These are phyloP conservation scores for Ceratosolen solmsi DNA, from an alignment of 1,140 invertebrate genomes.

Conservation along the genomic window DNA sequence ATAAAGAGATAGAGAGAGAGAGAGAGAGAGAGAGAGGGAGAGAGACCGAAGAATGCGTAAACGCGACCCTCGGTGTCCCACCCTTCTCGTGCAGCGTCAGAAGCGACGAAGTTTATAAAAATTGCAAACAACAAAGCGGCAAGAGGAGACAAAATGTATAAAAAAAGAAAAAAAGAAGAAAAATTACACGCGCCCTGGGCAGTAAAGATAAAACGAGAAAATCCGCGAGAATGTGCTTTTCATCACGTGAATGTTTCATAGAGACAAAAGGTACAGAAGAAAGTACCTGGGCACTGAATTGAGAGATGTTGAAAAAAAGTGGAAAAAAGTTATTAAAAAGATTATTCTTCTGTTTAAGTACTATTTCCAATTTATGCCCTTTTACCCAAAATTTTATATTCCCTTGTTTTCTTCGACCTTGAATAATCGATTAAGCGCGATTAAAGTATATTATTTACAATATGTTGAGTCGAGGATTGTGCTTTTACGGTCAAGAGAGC, in stretches of 20 bases:
- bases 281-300: neutral
- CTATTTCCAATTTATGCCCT: neutral
- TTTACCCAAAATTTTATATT: too few species aligned
- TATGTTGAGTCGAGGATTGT: neutral
- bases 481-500: too few species aligned
- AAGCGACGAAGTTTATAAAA: constrained; percentile 47
- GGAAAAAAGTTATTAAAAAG: neutral
- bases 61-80: neutral
- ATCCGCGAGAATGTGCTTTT: constrained; percentile 44
- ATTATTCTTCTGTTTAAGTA: neutral
- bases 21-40: neutral
- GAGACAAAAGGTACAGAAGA: neutral
- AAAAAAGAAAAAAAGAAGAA: neutral
- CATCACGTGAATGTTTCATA: constrained; percentile 39
- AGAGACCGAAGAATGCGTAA: constrained; percentile 19
- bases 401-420: neutral
- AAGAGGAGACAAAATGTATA: constrained; percentile 26
- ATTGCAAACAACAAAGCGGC: constrained; percentile 38
- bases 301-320: neutral
- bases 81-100: neutral
- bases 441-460: neutral
- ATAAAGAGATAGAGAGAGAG: neutral
- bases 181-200: constrained; percentile 1
- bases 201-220: constrained; percentile 46
- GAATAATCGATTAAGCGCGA: neutral